Evolutionary conservation across 2,797 vertebrate species (phyloP).

Genomic region (Smutsia gigantea): DNA sequence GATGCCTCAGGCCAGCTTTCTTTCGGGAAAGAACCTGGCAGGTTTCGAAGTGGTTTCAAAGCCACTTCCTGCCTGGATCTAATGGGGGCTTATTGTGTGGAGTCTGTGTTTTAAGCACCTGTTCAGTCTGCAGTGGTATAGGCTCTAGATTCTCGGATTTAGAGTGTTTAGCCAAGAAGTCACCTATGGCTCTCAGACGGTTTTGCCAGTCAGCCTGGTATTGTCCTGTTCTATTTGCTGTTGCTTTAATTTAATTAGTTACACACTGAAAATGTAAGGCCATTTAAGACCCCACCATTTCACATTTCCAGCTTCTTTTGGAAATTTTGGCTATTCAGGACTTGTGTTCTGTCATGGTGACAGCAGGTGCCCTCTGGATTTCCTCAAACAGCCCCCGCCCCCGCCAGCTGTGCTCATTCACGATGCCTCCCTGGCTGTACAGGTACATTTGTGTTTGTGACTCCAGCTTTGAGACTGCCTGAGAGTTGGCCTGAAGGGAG

Average conservation of each 20-base stretch:
- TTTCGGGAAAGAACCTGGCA: constrained; percentile 16
- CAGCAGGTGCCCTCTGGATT: background rate
- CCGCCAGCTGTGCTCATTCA: background rate
- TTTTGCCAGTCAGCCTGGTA: background rate
- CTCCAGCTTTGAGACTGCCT: background rate
- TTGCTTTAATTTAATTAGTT: background rate
- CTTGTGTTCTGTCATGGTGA: background rate
- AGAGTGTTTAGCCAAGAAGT: background rate
- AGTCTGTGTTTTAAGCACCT: background rate
- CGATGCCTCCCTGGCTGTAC: background rate
- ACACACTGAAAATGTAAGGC: background rate
- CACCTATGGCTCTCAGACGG: background rate
- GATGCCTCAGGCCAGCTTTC: background rate
- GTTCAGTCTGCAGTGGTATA: background rate
- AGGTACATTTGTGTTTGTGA: background rate
- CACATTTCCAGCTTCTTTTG: background rate
- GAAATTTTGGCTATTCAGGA: background rate
- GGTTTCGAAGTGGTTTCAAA: background rate
- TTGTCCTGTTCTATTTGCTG: background rate
- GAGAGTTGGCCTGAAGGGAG: background rate
- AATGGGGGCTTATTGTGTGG: background rate
- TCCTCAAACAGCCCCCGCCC: background rate
- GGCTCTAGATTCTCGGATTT: background rate
- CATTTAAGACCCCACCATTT: background rate
- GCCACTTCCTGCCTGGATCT: background rate